Conservation (phyloP, 2,888 invertebrate genomes). For the Notocelia uddmanniana region DNA sequence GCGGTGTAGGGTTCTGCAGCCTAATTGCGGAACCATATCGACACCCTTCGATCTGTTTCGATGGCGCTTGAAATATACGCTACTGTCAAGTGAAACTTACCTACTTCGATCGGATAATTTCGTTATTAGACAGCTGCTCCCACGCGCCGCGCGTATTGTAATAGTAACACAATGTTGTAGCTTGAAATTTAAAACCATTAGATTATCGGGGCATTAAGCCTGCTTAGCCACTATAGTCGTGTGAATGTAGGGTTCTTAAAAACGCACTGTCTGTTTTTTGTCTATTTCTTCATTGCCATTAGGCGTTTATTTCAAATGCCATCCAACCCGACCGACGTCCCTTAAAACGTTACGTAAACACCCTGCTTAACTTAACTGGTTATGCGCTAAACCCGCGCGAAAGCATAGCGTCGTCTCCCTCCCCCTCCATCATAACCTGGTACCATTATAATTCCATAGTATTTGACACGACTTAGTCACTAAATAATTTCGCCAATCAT, state of each 20-base stretch:
- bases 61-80: background rate
- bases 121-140: background rate
- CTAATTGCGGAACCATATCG: background rate
- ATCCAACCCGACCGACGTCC: background rate
- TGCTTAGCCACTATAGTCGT: background rate
- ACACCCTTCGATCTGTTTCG: background rate
- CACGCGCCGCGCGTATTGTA: background rate
- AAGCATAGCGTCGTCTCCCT: constrained; percentile 23
- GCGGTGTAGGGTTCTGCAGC: background rate
- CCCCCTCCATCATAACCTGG: background rate
- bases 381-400: constrained; percentile 16
- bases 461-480: constrained; percentile 46
- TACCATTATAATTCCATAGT: constrained; percentile 2
- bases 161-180: background rate
- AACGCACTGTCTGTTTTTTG: background rate
- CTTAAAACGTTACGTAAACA: background rate
- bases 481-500: constrained; percentile 43
- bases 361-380: background rate
- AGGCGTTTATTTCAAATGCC: background rate
- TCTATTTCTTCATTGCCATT: background rate
- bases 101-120: background rate
- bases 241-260: background rate
- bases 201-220: background rate
- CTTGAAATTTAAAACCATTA: background rate
- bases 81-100: background rate